Percentiles rank a stretch among this genome's conserved stretches.
These are phyloP conservation scores for Trachelus troglodyta DNA, from an alignment of 2,888 invertebrate genomes.

Conservation along the genomic window DNA sequence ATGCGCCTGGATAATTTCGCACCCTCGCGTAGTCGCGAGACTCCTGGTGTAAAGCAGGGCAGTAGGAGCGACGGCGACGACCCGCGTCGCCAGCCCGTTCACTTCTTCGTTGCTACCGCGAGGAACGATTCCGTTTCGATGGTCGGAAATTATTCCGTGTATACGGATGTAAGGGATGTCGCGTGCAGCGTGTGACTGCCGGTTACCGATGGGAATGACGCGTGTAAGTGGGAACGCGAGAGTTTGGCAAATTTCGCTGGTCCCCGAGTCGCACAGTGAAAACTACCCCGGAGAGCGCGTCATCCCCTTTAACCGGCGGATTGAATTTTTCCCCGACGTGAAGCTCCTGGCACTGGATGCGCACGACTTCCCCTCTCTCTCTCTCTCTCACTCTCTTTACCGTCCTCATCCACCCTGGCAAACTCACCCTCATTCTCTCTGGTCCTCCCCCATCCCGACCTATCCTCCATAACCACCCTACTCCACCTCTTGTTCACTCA, in stretches of 20 bases:
- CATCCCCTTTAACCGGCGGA: conserved; percentile 63
- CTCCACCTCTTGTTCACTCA: conserved; percentile 16
- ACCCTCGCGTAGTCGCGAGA: neutral
- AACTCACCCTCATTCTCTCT: conserved; percentile 6
- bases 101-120: neutral
- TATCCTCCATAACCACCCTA: conserved; percentile 24
- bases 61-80: neutral
- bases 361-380: conserved; percentile 38
- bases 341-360: conserved; percentile 52
- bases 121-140: neutral
- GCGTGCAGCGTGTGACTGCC: neutral
- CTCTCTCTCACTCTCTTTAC: conserved; percentile 5
- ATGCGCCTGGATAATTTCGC: neutral
- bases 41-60: neutral
- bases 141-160: neutral
- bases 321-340: conserved; percentile 60
- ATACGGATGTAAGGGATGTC: neutral
- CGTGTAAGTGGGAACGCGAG: neutral
- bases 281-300: conserved; percentile 40
- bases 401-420: neutral
- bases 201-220: neutral
- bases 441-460: conserved; percentile 21
- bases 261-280: neutral
- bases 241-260: neutral
- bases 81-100: neutral